Base-by-base conservation (phyloP, 2,888 invertebrate genomes). In the Chloroclysta siterata region DNA sequence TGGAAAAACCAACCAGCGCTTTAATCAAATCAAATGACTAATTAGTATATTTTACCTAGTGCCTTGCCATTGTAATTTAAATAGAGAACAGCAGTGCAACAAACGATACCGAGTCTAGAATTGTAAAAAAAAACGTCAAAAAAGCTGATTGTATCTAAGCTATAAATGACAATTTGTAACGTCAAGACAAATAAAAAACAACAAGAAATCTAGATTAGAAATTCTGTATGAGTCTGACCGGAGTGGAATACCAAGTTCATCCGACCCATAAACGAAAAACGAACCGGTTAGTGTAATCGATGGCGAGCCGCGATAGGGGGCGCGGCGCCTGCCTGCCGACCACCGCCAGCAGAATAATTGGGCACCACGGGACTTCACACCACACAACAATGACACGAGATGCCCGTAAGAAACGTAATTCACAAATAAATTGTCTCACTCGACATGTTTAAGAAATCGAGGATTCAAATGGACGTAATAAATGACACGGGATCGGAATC, bases 301-400 rank as follows among this genome's bases (percentile, higher is more conserved):
- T 93, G 90, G 89, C 89, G 83, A 87, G 88, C 83, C 85, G 85
- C 88, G 91, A 92, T 92, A 91, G 83, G 88, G 84, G 84, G 84
- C 83, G 79, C 79, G 90, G 90, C 91, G 90, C 90, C 90, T 84
- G 83, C 81, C 77, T 77, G 86, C 79, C 88, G 88, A 86, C 89
- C 90, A 85, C 89, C 89, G 90, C 88, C 80, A 83, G 77, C 86
- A 82, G 84, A 87, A 87, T 92, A 92, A 92, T 92, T 92, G 92
- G 90, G 82, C 91, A 85, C 92, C 88, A 80, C 92, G 82, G 92
- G 92, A 92, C 90, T 92, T 92, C 91, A 92, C 92, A 92, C 92
- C 87, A 88, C 80, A 75, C 72, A 65, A 73, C 77, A 78, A 78
- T 78, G 75, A 77, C 74, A 71, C 66, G 69, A 75, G 71, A 65